Conservation (phyloP, 2,113 vertebrate genomes). For the Herpetotheres cachinnans region DNA sequence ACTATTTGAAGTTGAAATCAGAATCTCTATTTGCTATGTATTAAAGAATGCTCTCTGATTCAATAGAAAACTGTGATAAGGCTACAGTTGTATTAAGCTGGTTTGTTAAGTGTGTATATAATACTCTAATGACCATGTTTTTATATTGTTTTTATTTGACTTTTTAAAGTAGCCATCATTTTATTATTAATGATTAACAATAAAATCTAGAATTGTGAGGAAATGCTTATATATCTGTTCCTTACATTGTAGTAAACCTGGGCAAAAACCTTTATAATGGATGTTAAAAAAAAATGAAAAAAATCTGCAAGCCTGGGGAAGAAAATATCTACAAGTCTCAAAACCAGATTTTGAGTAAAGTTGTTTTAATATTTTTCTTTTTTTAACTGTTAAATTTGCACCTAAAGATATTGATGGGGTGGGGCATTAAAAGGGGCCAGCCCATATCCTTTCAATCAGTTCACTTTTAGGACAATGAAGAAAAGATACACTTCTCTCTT, state of each 20-base stretch:
- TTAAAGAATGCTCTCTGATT: not conserved
- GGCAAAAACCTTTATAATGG: not conserved
- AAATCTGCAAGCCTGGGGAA: not conserved
- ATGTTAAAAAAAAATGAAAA: not conserved
- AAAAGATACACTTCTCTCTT: not conserved
- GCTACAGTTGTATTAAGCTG: not conserved
- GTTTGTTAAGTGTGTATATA: not conserved
- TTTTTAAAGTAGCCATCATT: not conserved
- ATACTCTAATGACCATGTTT: not conserved
- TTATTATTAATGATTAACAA: not conserved
- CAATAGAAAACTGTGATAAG: not conserved
- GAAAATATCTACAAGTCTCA: not conserved
- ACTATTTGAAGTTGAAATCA: not conserved
- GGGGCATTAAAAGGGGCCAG: not conserved
- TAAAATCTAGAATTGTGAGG: not conserved
- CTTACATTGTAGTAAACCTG: not conserved
- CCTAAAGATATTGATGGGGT: not conserved
- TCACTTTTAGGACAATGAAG: not conserved
- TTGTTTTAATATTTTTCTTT: not conserved
- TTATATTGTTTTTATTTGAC: not conserved
- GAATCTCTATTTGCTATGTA: not conserved
- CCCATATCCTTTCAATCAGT: not conserved
- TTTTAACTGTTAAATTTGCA: not conserved
- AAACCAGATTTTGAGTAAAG: not conserved
- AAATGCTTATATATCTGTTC: not conserved